A percentile compares a stretch with the other conserved stretches of the same genome.
These are phyloP conservation scores for Odontocerum albicorne DNA, from an alignment of 2,888 invertebrate species.

Conservation along the genomic window DNA sequence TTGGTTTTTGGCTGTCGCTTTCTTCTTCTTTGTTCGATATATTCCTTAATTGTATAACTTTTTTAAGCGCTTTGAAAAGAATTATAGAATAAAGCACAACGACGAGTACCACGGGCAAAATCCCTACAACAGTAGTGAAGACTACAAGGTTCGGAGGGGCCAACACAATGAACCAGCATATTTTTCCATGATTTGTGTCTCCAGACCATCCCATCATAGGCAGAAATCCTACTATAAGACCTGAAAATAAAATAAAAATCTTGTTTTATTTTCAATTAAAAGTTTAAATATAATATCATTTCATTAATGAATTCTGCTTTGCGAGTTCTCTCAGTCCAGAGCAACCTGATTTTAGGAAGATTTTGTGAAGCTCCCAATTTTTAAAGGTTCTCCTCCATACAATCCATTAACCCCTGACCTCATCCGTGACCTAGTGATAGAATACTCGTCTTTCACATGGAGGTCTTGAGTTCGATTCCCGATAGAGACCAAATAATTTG, in stretches of 20 bases:
- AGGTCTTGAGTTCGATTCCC: no score
- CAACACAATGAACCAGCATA: slow-evolving; percentile 61
- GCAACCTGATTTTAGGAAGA: no score
- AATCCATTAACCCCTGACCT: no score
- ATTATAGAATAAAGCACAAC: slow-evolving; percentile 60
- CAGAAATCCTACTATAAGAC: slow-evolving; percentile 59
- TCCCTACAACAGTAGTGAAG: slow-evolving; percentile 57
- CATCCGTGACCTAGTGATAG: no score
- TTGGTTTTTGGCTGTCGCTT: slow-evolving; percentile 10
- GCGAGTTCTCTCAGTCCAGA: no score
- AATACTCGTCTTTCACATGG: no score
- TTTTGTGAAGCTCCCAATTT: no score
- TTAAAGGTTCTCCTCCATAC: no score
- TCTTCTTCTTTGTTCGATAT: slow-evolving; percentile 39
- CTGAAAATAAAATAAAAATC: slow-evolving; percentile 45
- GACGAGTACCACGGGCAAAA: slow-evolving; percentile 52
- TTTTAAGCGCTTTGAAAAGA: slow-evolving; percentile 58
- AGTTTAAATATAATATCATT: no score
- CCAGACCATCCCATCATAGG: slow-evolving; percentile 63
- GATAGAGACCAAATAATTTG: no score
- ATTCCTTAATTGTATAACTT: slow-evolving; percentile 51
- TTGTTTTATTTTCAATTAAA: background rate
- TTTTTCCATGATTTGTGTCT: slow-evolving; percentile 51
- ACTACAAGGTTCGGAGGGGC: slow-evolving; percentile 59
- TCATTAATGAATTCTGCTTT: no score